A percentile compares a stretch with the other conserved stretches of the same genome.
Evolutionary conservation across 1,140 invertebrate species (phyloP).

Genomic region (Oryzaephilus surinamensis): DNA sequence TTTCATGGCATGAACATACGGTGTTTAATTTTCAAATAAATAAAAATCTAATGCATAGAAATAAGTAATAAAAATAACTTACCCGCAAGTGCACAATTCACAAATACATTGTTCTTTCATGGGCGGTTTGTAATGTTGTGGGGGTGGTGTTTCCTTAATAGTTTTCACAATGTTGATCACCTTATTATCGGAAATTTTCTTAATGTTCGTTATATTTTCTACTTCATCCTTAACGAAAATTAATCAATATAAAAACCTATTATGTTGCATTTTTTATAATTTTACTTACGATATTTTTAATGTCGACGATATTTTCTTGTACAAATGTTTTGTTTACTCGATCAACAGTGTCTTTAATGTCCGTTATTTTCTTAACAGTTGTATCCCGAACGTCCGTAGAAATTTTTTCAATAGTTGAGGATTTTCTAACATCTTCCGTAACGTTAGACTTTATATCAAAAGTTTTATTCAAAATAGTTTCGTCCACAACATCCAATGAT

Average conservation of each 20-base stretch:
- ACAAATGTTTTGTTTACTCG: constrained; percentile 7
- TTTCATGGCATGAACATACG: too few relatives aligned
- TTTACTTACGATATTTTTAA: constrained; percentile 26
- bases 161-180: constrained; percentile 33
- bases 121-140: constrained; percentile 28
- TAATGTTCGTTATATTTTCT: constrained; percentile 32
- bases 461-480: too few relatives aligned
- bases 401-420: constrained; percentile 24
- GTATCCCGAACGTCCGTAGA: constrained; percentile 32
- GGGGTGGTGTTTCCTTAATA: constrained; percentile 35
- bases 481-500: background rate
- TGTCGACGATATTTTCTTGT: constrained; percentile 21
- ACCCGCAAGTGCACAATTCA: constrained; percentile 85
- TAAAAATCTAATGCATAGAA: too few relatives aligned
- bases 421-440: constrained; percentile 3
- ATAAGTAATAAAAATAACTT: constrained; percentile 40
- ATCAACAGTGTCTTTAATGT: constrained; percentile 3
- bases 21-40: too few relatives aligned
- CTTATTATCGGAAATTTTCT: constrained; percentile 30
- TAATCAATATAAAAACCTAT: constrained; percentile 9
- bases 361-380: constrained; percentile 14
- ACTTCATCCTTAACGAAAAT: constrained; percentile 30
- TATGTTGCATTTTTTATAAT: too few relatives aligned
- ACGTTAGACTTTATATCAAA: background rate
- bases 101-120: constrained; percentile 76